Percentiles rank a stretch among this genome's conserved stretches.
phyloP scores from a whole-genome alignment of 2,888 invertebrate genomes.

The Hartigia nigra region DNA sequence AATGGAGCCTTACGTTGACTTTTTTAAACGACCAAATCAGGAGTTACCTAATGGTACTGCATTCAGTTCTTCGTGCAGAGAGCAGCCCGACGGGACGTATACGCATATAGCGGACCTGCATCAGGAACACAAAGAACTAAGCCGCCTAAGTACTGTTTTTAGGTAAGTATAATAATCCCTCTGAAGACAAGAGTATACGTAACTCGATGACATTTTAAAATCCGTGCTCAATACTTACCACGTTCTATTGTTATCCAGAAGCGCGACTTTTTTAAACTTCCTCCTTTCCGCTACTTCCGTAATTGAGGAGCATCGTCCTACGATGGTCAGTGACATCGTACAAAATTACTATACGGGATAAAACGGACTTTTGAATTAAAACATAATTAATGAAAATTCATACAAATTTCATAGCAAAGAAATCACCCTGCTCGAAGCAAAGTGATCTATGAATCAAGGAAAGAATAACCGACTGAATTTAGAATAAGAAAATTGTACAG shows the following conservation, averaged over 20 bases:
- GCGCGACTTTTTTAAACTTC: background rate
- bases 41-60: conserved; percentile 47
- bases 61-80: conserved; percentile 49
- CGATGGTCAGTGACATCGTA: background rate
- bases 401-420: background rate
- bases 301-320: background rate
- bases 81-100: conserved; percentile 19
- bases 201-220: background rate
- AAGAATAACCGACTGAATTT: background rate
- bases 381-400: background rate
- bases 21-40: conserved; percentile 42
- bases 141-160: background rate
- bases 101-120: background rate
- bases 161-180: background rate
- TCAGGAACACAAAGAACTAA: background rate
- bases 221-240: background rate
- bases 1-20: conserved; percentile 5
- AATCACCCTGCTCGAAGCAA: background rate
- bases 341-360: background rate
- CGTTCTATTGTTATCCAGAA: background rate
- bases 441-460: background rate
- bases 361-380: background rate
- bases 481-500: background rate
- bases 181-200: background rate
- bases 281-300: background rate